These are phyloP conservation scores for Vultur gryphus DNA, from an alignment of 2,797 vertebrate species.

Conservation along the genomic window DNA sequence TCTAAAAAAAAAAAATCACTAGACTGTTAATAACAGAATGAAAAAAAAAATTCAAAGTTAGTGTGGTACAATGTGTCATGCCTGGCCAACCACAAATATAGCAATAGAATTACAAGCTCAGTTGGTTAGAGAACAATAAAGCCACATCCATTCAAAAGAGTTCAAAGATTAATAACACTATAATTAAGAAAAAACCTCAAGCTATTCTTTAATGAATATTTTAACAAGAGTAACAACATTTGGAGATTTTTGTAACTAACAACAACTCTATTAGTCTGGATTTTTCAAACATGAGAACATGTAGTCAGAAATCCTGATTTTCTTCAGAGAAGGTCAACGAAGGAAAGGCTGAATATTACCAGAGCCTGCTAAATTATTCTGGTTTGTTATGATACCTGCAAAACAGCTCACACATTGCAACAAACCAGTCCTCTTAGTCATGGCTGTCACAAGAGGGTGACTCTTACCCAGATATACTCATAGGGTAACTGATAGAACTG, in stretches of 20 bases:
- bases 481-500: neutral
- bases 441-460: neutral
- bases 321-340: neutral
- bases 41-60: neutral
- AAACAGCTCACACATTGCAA: neutral
- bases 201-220: slow-evolving; percentile 21
- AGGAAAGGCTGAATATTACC: neutral
- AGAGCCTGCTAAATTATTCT: neutral
- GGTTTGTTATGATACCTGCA: neutral
- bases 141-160: slow-evolving; percentile 10
- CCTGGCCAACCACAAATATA: slow-evolving; percentile 28
- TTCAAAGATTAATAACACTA: slow-evolving; percentile 58
- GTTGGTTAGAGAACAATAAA: slow-evolving; percentile 51
- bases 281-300: neutral
- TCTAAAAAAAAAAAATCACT: neutral
- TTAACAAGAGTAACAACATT: neutral
- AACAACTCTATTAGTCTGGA: neutral
- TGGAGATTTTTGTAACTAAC: neutral
- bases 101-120: slow-evolving; percentile 56
- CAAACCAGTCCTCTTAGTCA: neutral
- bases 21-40: neutral
- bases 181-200: slow-evolving; percentile 51
- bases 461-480: neutral
- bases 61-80: neutral
- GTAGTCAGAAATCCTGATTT: neutral